Base-by-base conservation (phyloP, 2,113 vertebrate species). In the Lucifuga dentata region DNA sequence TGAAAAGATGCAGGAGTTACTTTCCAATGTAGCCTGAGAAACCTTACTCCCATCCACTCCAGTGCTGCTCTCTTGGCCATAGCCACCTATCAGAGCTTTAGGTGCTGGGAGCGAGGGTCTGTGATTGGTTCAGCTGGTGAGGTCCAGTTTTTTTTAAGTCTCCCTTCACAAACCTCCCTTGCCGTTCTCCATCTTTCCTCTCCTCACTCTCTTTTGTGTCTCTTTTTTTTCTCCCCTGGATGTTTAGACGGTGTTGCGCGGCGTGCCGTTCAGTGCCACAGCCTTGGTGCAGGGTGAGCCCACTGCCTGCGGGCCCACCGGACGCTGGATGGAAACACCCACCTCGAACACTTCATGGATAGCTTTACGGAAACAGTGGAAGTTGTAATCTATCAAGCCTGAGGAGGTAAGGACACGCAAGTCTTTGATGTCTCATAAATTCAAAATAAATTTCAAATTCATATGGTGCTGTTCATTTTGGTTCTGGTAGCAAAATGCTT, bases 301-400 rank as follows among this genome's bases (percentile, higher is more conserved):
- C 53, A 92, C 82, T 49, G 94, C 93, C 81, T 94, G 92, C 45
- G 90, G 71, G 82, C 94, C 95, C 73, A 86, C 76, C 44, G 76
- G 58, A 33, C 96, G 92, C 75, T 95, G 95, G 71, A 93, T 93
- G 69, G 95, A 92, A 75, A 98, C 91, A 5, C 97, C 97, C 66
- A 99, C 98, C 85, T 99, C 98, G 39, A 99, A 99, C 58, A 99
- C 98, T 88, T 99, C 98, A 48, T 99, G 98, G 89, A 98, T 98
- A 89, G 97, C 98, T 93, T 99, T 99, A 59, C 97, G 96, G 92
- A 99, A 99, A 94, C 98, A 99, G 87, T 99, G 97, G 83, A 99
- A 99, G 89, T 99, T 99, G 95, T 99, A 99, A 91, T 99, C 97
- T 95, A 99, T 99, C 85, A 99, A 94, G 88, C 98, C 98, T 99